Percentiles rank a stretch among this genome's conserved stretches.
phyloP scores from a whole-genome alignment of 1,140 invertebrate species.

The Brachionus sp. region DNA sequence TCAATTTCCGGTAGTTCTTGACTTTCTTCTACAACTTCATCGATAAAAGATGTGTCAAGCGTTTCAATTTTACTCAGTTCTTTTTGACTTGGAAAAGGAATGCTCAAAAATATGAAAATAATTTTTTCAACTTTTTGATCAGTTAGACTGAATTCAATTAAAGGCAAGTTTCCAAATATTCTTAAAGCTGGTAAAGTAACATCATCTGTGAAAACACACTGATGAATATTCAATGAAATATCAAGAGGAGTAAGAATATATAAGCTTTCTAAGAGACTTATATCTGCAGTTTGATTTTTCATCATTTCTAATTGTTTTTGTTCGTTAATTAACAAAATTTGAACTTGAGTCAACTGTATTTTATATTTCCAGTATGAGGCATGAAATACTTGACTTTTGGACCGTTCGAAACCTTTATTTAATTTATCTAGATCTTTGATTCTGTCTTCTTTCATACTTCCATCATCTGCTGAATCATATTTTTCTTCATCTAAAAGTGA shows the following conservation, averaged over 20 bases:
- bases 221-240: constrained; percentile 16
- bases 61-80: background rate
- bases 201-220: constrained; percentile 36
- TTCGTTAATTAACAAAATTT: constrained; percentile 13
- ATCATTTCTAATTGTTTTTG: background rate
- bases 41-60: background rate
- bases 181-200: constrained; percentile 7
- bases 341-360: background rate
- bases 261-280: background rate
- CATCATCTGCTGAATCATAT: background rate
- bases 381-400: background rate
- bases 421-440: background rate
- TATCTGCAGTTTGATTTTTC: background rate
- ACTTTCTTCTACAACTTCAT: background rate
- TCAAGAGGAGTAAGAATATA: constrained; percentile 27
- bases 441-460: background rate
- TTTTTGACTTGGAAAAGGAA: constrained; percentile 35
- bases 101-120: constrained; percentile 10
- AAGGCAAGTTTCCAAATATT: constrained; percentile 26
- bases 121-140: constrained; percentile 6
- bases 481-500: background rate
- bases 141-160: constrained; percentile 8
- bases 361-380: constrained; percentile 42
- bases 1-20: background rate
- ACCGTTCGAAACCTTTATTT: background rate